Evolutionary conservation across 2,888 invertebrate genomes (phyloP), one percentile per base, ranked within the genome.

Genomic region (Rutpela maculata): DNA sequence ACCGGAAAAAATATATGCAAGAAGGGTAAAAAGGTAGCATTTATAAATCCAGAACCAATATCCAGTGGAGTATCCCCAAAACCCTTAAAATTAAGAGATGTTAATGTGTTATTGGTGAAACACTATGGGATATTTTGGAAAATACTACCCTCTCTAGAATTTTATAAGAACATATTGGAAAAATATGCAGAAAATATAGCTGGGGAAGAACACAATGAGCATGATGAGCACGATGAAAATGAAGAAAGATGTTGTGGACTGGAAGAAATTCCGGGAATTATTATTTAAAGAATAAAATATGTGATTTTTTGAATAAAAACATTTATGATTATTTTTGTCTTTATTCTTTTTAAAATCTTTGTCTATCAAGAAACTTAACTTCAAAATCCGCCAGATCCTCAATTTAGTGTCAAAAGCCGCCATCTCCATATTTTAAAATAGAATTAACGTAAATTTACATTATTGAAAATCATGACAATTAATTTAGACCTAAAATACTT

Each of bases 361-460:
- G 43, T 43, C 43, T 43, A 43, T 57, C 57, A 18, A 1, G 17
- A 57, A 57, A 57, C 17, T 17, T 19, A 57, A 17, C 57, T 57
- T 57, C 57, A 57, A 57, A 57, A 57, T 43, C 57, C 57, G 17
- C 17, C 57, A 57, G 19, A 17, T 57, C 57, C 17, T 57, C 57
- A 57, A 57, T 57, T 57, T 57, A 18, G 17, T 57, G 57, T 57
- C 57, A 57, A 57, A 57, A 57, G 57, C 57, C 10, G 57, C 18
- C 57, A 57, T 57, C 57, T 57, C 18, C 57, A 57, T 57, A 57
- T 57, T 57, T 57, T 57, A 57, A 57, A 57, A 57, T 18, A 19
- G 12, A 57, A 57, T 57, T 57, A 57, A 18, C 4, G 10, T 57
- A 57, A 57, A 18, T 57, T 57, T 18, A 3, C 57, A 18, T 18